Base-by-base conservation (phyloP, 35 echinoderm and acorn worm species). In the Chiridota heheva region DNA sequence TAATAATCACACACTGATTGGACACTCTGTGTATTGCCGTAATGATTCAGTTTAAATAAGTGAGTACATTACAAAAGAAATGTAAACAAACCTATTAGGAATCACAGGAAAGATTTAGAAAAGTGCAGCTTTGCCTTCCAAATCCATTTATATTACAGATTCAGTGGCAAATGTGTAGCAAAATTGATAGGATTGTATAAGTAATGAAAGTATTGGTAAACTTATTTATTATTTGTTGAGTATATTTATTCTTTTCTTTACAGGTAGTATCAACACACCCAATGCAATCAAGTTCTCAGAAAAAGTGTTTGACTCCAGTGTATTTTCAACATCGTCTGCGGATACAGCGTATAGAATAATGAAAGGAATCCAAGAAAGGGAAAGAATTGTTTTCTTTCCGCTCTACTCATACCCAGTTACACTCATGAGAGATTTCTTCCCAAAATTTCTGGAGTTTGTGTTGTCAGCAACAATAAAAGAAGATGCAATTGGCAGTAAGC, bases 191-290 rank as follows among this genome's bases (percentile, higher is more conserved):
- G n/a, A n/a, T n/a, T n/a, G n/a, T n/a, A n/a, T n/a, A n/a, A n/a
- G n/a, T n/a, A n/a, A n/a, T n/a, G n/a, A n/a, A n/a, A 18, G 4
- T 3, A 6, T 60, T 60, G 3, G 4, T 18, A 60, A 4, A 4
- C 4, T 5, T 60, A 18, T 4, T 60, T 5, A 3, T 4, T 3
- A 60, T 60, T 4, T 18, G 3, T 60, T 5, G 32, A 20, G 4
- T n/a, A n/a, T n/a, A n/a, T n/a, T n/a, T n/a, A 44, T 82, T 56
- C 53, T 36, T 60, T 40, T 16, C 34, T 15, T 59, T 36, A 31
- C 79, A 93, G 92, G 93, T 8, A 70, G 81, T 30, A 87, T 97
- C 30, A 71, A 91, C 33, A 97, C 93, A 42, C 58, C 76, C 44
- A 84, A 83, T 81, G 92, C 83, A 24, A 55, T 65, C 10, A 70